Base-by-base conservation (phyloP, 2,113 vertebrate genomes). In the Osmerus mordax region DNA sequence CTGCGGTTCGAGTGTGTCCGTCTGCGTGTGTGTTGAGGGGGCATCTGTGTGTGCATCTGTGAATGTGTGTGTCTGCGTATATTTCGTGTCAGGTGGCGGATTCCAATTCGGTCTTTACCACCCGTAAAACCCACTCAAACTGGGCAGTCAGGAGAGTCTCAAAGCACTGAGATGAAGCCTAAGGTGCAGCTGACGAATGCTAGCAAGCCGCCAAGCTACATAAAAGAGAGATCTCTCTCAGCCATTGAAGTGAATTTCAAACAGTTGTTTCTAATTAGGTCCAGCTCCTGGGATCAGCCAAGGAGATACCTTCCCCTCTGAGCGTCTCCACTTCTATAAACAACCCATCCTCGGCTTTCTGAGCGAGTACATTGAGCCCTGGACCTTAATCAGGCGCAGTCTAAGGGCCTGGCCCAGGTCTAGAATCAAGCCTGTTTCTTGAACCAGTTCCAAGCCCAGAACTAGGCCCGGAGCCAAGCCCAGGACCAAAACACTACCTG, bases 241-340 rank as follows among this genome's bases (percentile, higher is more conserved):
- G 82, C 81, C 84, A 87, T 87, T 87, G 88, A 87, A 89, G 86
- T 89, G 80, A 88, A 85, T 86, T 85, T 89, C 65, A 23, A 83
- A 67, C 91, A 91, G 87, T 91, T 92, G 91, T 87, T 91, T 92
- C 86, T 89, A 90, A 92, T 93, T 92, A 90, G 87, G 84, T 72
- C 70, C 58, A 69, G 87, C 91, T 92, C 86, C 87, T 84, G 86
- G 89, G 89, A 90, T 88, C 89, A 88, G 84, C 85, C 87, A 80
- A 83, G 86, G 71, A 90, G 91, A 93, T 91, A 90, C 62, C 81
- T 80, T 90, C 85, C 85, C 88, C 90, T 85, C 90, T 84, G 87
- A 89, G 88, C 75, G 84, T 89, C 88, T 92, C 79, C 68, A 83
- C 89, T 90, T 92, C 88, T 91, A 88, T 91, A 91, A 92, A 92